Evolutionary conservation across 2,888 invertebrate species (phyloP), one percentile per base, ranked within the genome.

Genomic region (Papilio demoleus): DNA sequence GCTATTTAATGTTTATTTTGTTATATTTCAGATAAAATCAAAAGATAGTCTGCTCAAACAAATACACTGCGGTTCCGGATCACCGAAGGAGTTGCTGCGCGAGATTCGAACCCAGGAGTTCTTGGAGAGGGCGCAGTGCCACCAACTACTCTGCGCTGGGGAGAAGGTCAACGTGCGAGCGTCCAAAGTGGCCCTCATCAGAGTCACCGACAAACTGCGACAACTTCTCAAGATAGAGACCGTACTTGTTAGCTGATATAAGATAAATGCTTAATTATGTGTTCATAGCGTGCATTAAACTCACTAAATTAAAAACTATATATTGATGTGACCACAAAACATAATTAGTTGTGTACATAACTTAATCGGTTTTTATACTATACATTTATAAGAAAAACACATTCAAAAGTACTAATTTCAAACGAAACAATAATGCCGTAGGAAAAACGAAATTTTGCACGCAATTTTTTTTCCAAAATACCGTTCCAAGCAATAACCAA

Each of bases 201-300:
- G 96, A 82, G 97, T 97, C 90, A 97, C 97, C 77, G 97, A 97
- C 80, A 96, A 95, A 85, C 96, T 97, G 75, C 94, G 95, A 79
- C 95, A 96, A 88, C 93, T 97, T 82, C 93, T 97, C 79, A 96
- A 96, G 84, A 96, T 97, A 70, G 97, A 97, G 88, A 95, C 95
- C 72, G 94, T 96, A 74, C 89, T 95, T 74, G 94, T 97, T 87
- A 93, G 94, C 91, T 94, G 94, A 93, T 93, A 93, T 75, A 85
- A 84, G 70, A 93, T 72, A 80, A 81, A 68, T 61, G 53, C 50
- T 42, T 31, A 50, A 47, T 42, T 22, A 17, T 53, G 47, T 72
- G 68, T 67, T 56, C 64, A 50, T 50, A 40, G 24, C 2, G 34
- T 56, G 58, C 27, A 53, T 27, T 53, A 50, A 27, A 24, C 27